Conservation (phyloP, 2,888 invertebrate genomes). For the Stenichneumon culpator region DNA sequence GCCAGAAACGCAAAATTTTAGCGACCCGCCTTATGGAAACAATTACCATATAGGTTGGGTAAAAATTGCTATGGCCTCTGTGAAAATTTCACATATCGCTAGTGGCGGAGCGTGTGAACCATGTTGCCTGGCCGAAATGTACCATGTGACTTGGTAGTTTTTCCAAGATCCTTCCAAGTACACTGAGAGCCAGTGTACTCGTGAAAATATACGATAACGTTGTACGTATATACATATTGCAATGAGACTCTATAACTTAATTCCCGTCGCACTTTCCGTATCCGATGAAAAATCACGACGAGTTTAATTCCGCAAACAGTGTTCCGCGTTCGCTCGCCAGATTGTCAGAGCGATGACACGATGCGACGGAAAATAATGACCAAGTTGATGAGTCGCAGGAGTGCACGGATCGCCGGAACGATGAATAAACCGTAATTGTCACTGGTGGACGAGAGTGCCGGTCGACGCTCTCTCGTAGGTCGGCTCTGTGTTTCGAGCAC, state of each 20-base stretch:
- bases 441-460: not conserved
- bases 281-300: not conserved
- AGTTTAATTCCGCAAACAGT: not conserved
- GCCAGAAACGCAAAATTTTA: too few species aligned
- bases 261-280: not conserved
- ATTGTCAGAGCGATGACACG: not conserved
- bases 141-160: too few species aligned
- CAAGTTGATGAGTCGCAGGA: slow-evolving; percentile 1
- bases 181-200: too few species aligned
- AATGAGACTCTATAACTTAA: not conserved
- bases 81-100: too few species aligned
- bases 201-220: too few species aligned
- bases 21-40: too few species aligned
- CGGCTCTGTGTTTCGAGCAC: not conserved
- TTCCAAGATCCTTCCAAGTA: too few species aligned
- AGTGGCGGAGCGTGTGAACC: too few species aligned
- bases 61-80: too few species aligned
- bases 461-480: not conserved
- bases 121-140: too few species aligned
- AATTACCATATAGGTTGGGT: too few species aligned
- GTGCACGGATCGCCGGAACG: not conserved
- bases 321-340: not conserved
- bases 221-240: too few species aligned
- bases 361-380: slow-evolving; percentile 40
- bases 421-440: slow-evolving; percentile 1